Conservation (phyloP, 2,797 vertebrate genomes). For the Syndactyla subalaris region DNA sequence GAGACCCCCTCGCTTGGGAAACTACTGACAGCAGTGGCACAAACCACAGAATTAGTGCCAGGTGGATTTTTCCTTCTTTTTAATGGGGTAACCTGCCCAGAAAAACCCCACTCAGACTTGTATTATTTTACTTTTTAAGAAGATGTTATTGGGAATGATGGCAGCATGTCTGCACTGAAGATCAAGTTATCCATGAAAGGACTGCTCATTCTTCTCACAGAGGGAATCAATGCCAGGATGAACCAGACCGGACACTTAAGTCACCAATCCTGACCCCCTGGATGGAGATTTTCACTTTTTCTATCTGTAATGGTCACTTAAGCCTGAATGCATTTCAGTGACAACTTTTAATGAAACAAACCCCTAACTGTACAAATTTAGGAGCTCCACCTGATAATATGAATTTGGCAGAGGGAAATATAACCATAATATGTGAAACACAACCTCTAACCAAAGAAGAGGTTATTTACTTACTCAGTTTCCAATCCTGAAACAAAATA, state of each 20-base stretch:
- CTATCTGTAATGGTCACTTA: background rate
- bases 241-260: background rate
- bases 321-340: background rate
- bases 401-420: background rate
- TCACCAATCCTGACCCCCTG: background rate
- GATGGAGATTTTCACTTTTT: background rate
- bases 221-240: background rate
- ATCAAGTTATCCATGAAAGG: background rate
- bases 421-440: background rate
- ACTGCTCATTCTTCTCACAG: background rate
- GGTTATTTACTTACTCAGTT: background rate
- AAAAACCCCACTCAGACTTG: background rate
- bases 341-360: background rate
- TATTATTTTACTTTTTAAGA: background rate
- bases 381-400: background rate
- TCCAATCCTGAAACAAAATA: background rate
- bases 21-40: background rate
- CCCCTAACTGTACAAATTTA: background rate
- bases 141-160: background rate
- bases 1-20: background rate
- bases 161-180: background rate
- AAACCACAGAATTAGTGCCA: background rate
- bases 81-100: background rate
- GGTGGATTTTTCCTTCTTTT: background rate
- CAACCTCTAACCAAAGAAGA: background rate